Conservation (phyloP, 2,888 invertebrate genomes). For the Chaitophorus viminalis region DNA sequence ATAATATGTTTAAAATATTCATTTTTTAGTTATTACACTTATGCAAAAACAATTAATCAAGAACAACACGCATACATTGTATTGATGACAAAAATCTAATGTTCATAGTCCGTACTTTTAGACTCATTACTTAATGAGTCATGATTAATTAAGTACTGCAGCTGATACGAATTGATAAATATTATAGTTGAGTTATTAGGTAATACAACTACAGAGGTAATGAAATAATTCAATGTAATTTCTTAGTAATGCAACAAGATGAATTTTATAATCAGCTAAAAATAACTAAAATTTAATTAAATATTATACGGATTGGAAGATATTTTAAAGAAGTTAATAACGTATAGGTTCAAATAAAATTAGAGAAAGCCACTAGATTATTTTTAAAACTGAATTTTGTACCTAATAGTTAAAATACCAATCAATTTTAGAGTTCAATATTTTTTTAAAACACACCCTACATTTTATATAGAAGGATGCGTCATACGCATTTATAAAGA, state of each 20-base stretch:
- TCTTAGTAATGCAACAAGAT: neutral
- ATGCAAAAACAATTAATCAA: neutral
- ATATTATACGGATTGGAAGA: no score
- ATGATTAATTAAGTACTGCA: neutral
- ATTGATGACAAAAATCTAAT: neutral
- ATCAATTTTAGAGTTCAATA: no score
- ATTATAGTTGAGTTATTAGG: neutral
- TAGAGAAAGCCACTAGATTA: no score
- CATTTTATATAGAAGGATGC: neutral
- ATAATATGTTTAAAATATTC: neutral
- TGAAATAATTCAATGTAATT: neutral
- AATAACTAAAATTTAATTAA: neutral
- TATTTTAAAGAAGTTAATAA: no score
- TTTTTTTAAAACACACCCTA: no score
- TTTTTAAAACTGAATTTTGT: no score
- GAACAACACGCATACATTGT: neutral
- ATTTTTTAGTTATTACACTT: neutral
- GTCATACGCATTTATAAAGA: neutral
- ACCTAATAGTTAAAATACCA: no score
- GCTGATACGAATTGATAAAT: neutral
- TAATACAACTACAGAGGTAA: neutral
- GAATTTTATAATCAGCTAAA: neutral
- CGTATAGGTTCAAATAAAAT: no score
- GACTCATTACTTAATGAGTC: neutral
- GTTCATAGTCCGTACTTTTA: neutral